Conservation (phyloP, 2,113 vertebrate species). For the Chaetura pelagica region DNA sequence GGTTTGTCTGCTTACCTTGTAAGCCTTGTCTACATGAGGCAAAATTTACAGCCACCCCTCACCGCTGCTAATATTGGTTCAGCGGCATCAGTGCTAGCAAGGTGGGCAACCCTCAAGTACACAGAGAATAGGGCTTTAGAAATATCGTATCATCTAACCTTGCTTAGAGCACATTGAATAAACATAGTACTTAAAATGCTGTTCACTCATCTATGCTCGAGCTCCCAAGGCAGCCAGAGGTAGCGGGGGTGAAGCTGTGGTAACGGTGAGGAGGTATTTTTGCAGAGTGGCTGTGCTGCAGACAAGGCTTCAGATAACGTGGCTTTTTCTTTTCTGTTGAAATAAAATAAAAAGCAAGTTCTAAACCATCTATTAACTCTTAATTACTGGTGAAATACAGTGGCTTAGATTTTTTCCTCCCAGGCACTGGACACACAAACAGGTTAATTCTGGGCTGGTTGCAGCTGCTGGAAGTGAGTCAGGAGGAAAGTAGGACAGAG, state of each 20-base stretch:
- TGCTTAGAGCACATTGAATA: neutral
- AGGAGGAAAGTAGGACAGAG: neutral
- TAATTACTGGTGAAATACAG: neutral
- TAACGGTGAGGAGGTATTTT: neutral
- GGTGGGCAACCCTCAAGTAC: neutral
- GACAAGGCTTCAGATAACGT: neutral
- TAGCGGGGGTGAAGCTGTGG: neutral
- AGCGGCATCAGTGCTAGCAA: neutral
- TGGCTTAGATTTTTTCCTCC: neutral
- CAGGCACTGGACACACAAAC: neutral
- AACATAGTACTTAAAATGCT: neutral
- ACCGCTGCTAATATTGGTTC: neutral
- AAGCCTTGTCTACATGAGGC: constrained; percentile 13
- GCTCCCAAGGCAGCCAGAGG: neutral
- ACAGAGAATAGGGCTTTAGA: neutral
- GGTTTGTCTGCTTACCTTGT: constrained; percentile 74
- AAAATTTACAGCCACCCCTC: constrained; percentile 38
- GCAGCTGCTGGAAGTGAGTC: neutral
- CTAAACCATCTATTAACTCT: neutral
- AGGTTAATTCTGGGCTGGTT: neutral
- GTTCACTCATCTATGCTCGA: neutral
- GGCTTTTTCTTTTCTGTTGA: neutral
- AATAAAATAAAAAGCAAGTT: constrained; percentile 13
- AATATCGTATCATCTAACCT: neutral
- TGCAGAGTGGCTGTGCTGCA: neutral